Conservation (phyloP, 2,797 vertebrate species). For the Hydrolagus colliei region DNA sequence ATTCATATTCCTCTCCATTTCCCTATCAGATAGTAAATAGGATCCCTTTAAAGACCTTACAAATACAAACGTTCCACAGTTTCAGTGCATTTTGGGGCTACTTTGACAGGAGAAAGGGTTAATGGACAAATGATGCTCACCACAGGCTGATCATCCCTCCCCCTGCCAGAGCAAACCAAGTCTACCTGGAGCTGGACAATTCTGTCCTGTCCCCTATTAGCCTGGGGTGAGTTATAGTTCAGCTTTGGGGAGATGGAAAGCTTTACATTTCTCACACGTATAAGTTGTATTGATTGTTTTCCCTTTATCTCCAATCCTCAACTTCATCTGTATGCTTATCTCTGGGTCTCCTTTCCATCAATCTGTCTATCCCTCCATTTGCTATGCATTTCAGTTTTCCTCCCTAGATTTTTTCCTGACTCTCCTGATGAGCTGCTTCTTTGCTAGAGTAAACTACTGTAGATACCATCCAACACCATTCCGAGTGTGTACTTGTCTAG, state of each 20-base stretch:
- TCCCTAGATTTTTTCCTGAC: not conserved
- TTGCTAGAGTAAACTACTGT: too few relatives aligned
- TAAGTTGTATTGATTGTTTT: not conserved
- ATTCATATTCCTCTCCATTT: not conserved
- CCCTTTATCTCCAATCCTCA: not conserved
- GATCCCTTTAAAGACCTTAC: not conserved
- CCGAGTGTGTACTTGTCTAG: too few relatives aligned
- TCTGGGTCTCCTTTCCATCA: not conserved
- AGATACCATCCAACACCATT: too few relatives aligned
- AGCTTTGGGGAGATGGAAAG: too few relatives aligned
- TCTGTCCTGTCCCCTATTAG: not conserved
- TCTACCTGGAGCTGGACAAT: not conserved
- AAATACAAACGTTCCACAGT: not conserved
- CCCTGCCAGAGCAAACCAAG: not conserved
- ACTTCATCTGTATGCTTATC: not conserved
- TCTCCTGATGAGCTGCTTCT: not conserved
- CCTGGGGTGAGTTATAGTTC: not conserved
- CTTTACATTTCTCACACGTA: not conserved
- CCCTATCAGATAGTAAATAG: not conserved
- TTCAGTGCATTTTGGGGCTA: not conserved
- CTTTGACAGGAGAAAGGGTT: not conserved
- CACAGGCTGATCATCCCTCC: not conserved
- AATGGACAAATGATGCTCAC: not conserved
- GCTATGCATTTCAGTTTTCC: too few relatives aligned
- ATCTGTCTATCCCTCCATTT: not conserved